Evolutionary conservation across 2,888 invertebrate species (phyloP), one percentile per base, ranked within the genome.

Genomic region (Amphimallon solstitiale): DNA sequence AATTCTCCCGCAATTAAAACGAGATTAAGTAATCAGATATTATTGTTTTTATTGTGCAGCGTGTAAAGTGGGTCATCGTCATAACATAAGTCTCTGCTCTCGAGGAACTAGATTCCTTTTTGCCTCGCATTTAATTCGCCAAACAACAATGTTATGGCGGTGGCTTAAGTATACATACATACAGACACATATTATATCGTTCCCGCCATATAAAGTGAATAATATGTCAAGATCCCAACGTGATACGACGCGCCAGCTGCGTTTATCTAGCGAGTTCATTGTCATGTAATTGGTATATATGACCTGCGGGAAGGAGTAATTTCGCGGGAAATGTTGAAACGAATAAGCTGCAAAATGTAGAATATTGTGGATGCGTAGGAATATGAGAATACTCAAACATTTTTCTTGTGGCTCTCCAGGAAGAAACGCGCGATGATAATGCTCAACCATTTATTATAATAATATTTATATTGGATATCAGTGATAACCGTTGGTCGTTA

Each of bases 201-300:
- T 10, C 17, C 19, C 17, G 19, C 19, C 45, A 7, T 19, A 17
- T 45, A 43, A 43, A 43, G 19, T 15, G 43, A 43, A 43, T 56
- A 43, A 43, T 43, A 59, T 45, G 56, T 59, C 29, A 43, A 43
- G 56, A 59, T 59, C 21, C 29, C 23, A 29, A 19, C 9, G 29
- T 14, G 29, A 59, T 43, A 59, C 23, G 29, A 23, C n/a, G n/a
- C n/a, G n/a, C 15, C 43, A 43, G 43, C 43, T 59, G 56, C 43
- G 43, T 15, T 59, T 59, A 43, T 43, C 34, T 59, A 56, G 43
- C 29, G 56, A 59, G 56, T 59, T 59, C 56, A 59, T 59, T 59
- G 56, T 43, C 56, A 23, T 45, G 56, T 59, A 59, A 59, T 59
- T 59, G 56, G 43, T 43, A 59, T 59, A 43, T 59, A 43, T 59